Evolutionary conservation across 2,797 vertebrate species (phyloP).

Genomic region (Alauda arvensis): DNA sequence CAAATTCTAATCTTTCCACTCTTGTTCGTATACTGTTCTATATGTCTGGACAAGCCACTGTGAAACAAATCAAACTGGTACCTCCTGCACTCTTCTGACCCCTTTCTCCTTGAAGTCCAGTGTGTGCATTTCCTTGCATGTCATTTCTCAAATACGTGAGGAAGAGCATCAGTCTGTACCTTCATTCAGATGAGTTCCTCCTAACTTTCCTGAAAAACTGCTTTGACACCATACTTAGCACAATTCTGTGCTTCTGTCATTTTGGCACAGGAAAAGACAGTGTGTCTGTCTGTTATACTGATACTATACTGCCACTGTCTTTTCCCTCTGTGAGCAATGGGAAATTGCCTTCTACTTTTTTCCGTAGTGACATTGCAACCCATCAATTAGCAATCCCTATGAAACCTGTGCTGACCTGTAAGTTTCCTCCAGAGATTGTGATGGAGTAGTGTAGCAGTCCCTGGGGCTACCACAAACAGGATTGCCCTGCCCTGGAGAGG

Average conservation of each 20-base stretch:
- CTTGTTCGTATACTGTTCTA: neutral
- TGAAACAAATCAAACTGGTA: neutral
- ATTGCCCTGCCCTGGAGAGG: too few species aligned
- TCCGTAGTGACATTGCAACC: neutral
- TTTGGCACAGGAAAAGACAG: neutral
- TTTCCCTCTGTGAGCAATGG: neutral
- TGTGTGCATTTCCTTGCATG: neutral
- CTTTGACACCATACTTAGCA: neutral
- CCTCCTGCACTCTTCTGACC: neutral
- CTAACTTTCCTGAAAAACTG: neutral
- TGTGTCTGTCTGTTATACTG: neutral
- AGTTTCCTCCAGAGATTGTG: neutral
- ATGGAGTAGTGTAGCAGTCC: neutral
- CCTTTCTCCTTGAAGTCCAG: neutral
- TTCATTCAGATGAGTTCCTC: neutral
- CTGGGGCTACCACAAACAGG: too few species aligned
- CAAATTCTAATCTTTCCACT: neutral
- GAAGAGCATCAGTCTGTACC: neutral
- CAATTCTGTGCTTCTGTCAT: neutral
- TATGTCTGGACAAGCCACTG: neutral
- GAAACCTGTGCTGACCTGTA: neutral
- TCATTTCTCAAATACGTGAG: neutral
- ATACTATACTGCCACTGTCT: neutral
- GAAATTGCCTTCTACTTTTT: neutral
- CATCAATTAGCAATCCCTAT: neutral